Evolutionary conservation across 1,140 invertebrate species (phyloP).

Genomic region (Andricus grossulariae): DNA sequence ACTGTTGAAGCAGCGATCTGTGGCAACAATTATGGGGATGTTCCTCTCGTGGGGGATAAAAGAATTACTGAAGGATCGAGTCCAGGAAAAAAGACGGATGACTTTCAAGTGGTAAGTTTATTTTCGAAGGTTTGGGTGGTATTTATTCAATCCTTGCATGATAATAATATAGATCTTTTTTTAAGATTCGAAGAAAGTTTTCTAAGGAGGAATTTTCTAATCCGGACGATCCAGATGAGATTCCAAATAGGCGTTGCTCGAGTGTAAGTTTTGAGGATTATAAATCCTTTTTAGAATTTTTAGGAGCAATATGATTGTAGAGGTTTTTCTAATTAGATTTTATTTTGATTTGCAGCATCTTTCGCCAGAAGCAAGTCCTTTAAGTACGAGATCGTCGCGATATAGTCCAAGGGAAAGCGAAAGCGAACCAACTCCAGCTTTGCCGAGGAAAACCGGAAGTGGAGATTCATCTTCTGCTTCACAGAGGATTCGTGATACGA

Average conservation of each 20-base stretch:
- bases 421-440: conserved; percentile 72
- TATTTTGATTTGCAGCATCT: conserved; percentile 60
- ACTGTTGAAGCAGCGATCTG: conserved; percentile 37
- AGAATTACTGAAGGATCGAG: conserved; percentile 34
- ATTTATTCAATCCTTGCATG: background rate
- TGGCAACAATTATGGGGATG: conserved; percentile 43
- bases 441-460: conserved; percentile 65
- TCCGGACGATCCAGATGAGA: conserved; percentile 69
- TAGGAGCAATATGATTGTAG: conserved; percentile 32
- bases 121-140: background rate
- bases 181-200: conserved; percentile 61
- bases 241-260: conserved; percentile 67
- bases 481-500: conserved; percentile 72
- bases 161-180: conserved; percentile 32
- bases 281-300: conserved; percentile 15
- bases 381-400: conserved; percentile 72
- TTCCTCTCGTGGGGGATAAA: conserved; percentile 27
- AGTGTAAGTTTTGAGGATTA: conserved; percentile 61
- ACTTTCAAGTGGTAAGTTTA: conserved; percentile 59
- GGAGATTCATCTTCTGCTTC: conserved; percentile 70
- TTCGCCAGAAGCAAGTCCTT: conserved; percentile 72
- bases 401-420: conserved; percentile 75
- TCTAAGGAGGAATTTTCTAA: conserved; percentile 70
- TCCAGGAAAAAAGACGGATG: conserved; percentile 57
- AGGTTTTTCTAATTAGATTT: background rate